These are phyloP conservation scores for Heliconius aoede DNA, from an alignment of 2,888 invertebrate species.

Conservation along the genomic window DNA sequence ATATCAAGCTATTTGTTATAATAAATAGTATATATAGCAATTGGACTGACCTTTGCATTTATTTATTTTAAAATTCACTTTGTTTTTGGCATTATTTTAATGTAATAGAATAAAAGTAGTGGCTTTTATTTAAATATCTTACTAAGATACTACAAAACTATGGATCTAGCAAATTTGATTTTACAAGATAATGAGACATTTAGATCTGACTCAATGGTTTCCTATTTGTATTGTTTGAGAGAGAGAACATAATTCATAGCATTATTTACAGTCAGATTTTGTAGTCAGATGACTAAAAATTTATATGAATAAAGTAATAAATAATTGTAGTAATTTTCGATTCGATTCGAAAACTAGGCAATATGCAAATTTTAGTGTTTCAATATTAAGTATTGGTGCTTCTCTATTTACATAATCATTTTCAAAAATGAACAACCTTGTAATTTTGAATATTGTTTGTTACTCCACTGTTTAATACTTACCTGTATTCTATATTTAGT, in stretches of 20 bases:
- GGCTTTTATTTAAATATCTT: background rate
- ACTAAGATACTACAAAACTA: background rate
- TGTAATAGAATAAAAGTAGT: background rate
- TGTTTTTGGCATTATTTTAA: background rate
- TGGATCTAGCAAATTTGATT: background rate
- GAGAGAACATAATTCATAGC: background rate
- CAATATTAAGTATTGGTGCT: background rate
- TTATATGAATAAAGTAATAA: background rate
- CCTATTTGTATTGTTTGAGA: background rate
- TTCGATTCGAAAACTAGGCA: background rate
- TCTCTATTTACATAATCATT: constrained; percentile 6
- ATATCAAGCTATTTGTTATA: background rate
- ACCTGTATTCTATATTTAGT: constrained; percentile 78
- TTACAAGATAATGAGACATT: background rate
- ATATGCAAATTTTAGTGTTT: background rate
- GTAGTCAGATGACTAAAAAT: background rate
- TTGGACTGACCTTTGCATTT: background rate
- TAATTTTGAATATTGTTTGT: constrained; percentile 50
- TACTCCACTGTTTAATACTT: constrained; percentile 64
- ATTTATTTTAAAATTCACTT: background rate
- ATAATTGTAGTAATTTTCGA: background rate
- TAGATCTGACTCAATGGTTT: background rate
- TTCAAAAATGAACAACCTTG: background rate
- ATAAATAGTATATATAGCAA: too few relatives aligned
- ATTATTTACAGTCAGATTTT: background rate